A percentile compares a stretch with the other conserved stretches of the same genome.
Conservation (phyloP, 2,797 vertebrate species). For the Lepidocolaptes lacrymiger region DNA sequence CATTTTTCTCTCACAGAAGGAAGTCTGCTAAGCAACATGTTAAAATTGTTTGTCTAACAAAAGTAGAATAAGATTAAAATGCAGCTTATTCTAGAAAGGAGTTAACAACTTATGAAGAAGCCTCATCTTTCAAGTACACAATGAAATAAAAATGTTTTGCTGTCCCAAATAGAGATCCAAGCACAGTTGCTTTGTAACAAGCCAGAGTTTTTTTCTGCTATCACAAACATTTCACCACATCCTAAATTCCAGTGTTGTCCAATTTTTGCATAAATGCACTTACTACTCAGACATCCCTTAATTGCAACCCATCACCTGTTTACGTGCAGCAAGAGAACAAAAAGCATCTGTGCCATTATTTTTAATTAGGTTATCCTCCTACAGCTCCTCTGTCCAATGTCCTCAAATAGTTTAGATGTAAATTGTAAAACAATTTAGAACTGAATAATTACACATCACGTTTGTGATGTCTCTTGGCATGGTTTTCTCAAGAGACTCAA, state of each 20-base stretch:
- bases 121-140: background rate
- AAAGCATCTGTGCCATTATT: conserved; percentile 5
- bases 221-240: background rate
- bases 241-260: background rate
- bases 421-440: background rate
- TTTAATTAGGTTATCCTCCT: conserved; percentile 34
- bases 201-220: background rate
- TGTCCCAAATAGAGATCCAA: background rate
- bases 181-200: background rate
- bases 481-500: background rate
- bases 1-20: background rate
- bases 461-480: background rate
- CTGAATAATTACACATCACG: background rate
- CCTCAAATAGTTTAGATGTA: background rate
- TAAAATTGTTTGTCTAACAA: background rate
- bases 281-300: background rate
- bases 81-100: background rate
- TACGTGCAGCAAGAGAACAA: background rate
- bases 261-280: background rate
- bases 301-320: conserved; percentile 9
- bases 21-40: background rate
- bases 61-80: background rate
- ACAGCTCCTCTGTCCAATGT: background rate
- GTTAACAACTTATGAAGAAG: background rate
- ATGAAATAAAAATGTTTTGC: background rate